These are phyloP conservation scores for Arion vulgaris DNA, from an alignment of 1,140 invertebrate genomes.

Conservation along the genomic window DNA sequence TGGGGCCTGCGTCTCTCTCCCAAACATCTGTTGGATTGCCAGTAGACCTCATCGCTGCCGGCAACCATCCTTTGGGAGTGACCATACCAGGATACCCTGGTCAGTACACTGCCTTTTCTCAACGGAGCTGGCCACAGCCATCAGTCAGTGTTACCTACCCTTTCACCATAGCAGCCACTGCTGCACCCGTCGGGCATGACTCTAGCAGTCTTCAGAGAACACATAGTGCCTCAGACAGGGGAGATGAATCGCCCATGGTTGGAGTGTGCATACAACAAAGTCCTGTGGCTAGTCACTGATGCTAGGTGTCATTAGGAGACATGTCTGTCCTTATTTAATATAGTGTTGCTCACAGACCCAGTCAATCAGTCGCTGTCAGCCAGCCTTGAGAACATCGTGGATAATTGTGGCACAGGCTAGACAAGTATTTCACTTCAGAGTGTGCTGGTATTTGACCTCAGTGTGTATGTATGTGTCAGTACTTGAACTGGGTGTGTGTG, in stretches of 20 bases:
- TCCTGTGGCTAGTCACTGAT: conserved; percentile 82
- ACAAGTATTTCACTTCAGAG: too few species aligned
- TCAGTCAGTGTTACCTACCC: conserved; percentile 49
- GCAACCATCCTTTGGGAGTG: conserved; percentile 55
- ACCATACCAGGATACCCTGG: conserved; percentile 49
- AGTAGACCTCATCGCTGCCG: conserved; percentile 41
- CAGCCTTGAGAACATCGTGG: too few species aligned
- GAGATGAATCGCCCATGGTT: conserved; percentile 86
- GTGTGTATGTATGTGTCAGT: too few species aligned
- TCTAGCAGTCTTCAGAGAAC: conserved; percentile 33
- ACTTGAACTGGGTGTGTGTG: too few species aligned
- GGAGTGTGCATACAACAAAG: conserved; percentile 88
- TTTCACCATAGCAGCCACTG: conserved; percentile 40
- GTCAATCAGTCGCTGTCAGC: too few species aligned
- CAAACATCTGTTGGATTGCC: neutral
- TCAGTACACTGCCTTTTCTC: conserved; percentile 22
- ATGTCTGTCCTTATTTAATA: too few species aligned
- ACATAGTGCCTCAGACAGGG: conserved; percentile 68
- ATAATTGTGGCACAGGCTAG: too few species aligned
- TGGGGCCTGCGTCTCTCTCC: neutral
- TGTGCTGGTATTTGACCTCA: too few species aligned
- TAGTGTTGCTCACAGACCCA: too few species aligned
- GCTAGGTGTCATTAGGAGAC: too few species aligned
- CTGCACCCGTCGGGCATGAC: neutral
- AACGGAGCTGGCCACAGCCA: neutral